Base-by-base conservation (phyloP, 2,797 vertebrate species). In the Enteromius unitaeniatus region DNA sequence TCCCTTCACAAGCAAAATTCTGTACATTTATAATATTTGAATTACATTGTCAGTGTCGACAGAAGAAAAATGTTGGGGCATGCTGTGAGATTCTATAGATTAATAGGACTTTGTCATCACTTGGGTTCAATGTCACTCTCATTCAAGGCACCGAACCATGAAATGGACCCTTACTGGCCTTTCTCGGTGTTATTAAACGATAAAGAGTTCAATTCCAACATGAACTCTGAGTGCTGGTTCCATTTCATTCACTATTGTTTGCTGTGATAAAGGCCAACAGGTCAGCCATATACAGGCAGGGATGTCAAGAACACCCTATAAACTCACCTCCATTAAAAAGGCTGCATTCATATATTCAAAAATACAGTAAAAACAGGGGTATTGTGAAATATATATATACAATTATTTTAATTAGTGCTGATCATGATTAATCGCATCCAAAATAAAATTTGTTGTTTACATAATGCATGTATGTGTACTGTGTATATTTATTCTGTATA, bases 141-240 rank as follows among this genome's bases (percentile, higher is more conserved):
- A 68, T 80, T 60, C 69, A 53, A 51, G 74, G 45, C 67, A 82
- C 40, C 70, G 64, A 75, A 64, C 55, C 70, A 82, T 82, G 58
- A 74, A 81, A 81, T 70, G 49, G n/a, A 58, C 28, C 55, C 80
- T 37, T 74, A 37, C 28, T 74, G 69, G 69, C 70, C 40, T 81
- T 81, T 55, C 34, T 58, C 28, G 6, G 80, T 62, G 21, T 64
- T 82, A 73, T 62, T 73, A 82, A 64, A 40, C 45, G 6, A 74
- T 26, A 65, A 75, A 67, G 45, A 75, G 31, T 55, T 75, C 45
- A 67, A 76, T 76, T 76, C 47, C 51, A 64, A 11, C 58, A 53
- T 67, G 62, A 78, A 68, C 51, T 60, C 21, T 19, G 19, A 77
- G 40, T 9, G 15, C 51, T 23, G 37, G 10, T 7, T 69, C 51